These are phyloP conservation scores for Tenthredo scrophulariae DNA, from an alignment of 2,888 invertebrate genomes.

Conservation along the genomic window DNA sequence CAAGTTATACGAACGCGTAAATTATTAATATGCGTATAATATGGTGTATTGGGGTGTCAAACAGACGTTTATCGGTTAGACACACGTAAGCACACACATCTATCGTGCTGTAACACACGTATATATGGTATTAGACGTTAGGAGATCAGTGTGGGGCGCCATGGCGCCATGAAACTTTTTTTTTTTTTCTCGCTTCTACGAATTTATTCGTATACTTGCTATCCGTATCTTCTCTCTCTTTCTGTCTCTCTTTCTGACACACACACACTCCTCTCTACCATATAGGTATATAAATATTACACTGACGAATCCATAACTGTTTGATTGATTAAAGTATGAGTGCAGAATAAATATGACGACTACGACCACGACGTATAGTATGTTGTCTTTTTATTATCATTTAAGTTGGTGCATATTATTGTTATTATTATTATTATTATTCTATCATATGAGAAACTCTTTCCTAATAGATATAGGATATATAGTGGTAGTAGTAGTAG, in stretches of 20 bases:
- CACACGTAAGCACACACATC: not conserved
- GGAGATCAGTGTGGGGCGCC: not conserved
- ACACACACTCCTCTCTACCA: too few species aligned
- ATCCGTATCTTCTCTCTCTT: not conserved
- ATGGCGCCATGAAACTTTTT: not conserved
- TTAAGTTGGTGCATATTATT: slow-evolving; percentile 4
- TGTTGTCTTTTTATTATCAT: not conserved
- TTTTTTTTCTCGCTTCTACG: not conserved
- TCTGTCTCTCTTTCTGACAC: not conserved
- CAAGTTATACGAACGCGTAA: not conserved
- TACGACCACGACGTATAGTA: not conserved
- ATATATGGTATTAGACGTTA: not conserved
- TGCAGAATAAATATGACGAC: not conserved
- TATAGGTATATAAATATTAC: not conserved
- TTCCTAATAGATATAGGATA: not conserved
- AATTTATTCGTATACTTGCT: not conserved
- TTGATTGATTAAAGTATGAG: slow-evolving; percentile 2
- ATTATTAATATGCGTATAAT: not conserved
- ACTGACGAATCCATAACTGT: not conserved
- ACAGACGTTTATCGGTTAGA: not conserved
- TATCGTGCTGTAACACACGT: not conserved
- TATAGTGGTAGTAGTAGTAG: not conserved
- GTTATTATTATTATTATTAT: not conserved
- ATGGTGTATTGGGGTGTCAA: not conserved
- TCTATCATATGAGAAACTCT: not conserved